Base-by-base conservation (phyloP, 2,113 vertebrate genomes). In the Nettapus auritus region DNA sequence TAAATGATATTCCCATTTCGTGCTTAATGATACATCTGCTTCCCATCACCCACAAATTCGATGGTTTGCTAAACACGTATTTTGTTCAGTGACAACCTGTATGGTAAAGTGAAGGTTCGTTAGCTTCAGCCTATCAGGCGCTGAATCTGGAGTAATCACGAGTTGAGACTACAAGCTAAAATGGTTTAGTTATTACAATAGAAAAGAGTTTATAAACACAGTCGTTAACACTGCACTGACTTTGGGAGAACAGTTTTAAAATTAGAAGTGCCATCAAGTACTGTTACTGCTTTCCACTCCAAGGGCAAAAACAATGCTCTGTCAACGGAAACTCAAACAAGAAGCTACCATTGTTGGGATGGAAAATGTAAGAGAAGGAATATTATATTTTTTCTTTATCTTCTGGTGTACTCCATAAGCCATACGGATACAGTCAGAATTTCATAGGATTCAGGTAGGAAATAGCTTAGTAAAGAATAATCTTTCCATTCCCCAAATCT, bases 1-100 rank as follows among this genome's bases (percentile, higher is more conserved):
- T 89, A 95, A 96, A 93, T 91, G 34, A 86, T 94, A 91, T 86
- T 82, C 68, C 83, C 74, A 60, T 79, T 93, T 87, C 97, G 92
- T 74, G 68, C 91, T 36, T 96, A 92, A 93, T 85, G 96, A 82
- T 76, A 94, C 90, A 89, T 69, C 74, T 95, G 82, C 60, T 86
- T 88, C 88, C 68, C 52, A 73, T 77, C 75, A 90, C 59, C 66
- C 67, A 63, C 52, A 79, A 78, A 92, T 96, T 86, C 77, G 88
- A 40, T 59, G n/a, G 16, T 38, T 93, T 90, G 56, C 67, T 79
- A 73, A 85, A 84, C 73, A 94, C 69, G 50, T 76, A 86, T 29
- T 88, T 95, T 83, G 77, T 88, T 94, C 69, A 55, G 44, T 46
- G 89, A 89, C 75, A 79, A 75, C 56, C 64, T 76, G 33, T 38